Conservation (phyloP, 2,888 invertebrate species). For the Lutraria lutraria region DNA sequence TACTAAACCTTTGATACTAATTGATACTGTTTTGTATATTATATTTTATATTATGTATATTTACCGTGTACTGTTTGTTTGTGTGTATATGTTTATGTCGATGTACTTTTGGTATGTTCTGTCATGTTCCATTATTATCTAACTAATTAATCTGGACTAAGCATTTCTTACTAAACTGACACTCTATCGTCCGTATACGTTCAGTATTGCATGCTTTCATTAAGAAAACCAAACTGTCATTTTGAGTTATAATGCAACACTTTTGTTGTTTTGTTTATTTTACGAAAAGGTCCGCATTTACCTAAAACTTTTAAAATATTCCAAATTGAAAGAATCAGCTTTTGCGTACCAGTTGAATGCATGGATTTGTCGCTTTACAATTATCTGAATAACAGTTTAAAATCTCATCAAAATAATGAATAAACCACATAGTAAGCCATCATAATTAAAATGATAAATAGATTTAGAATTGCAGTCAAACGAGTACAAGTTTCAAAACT, state of each 20-base stretch:
- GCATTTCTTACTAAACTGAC: too few species aligned
- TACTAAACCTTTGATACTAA: too few species aligned
- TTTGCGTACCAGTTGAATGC: background rate
- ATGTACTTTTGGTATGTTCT: too few species aligned
- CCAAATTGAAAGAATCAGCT: background rate
- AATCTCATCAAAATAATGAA: constrained; percentile 6
- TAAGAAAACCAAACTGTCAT: too few species aligned
- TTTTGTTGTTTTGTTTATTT: background rate
- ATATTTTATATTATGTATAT: too few species aligned
- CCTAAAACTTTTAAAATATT: background rate
- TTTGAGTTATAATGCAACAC: background rate
- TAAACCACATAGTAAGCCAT: background rate
- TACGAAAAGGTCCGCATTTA: background rate
- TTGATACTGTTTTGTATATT: too few species aligned
- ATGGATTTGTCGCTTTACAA: background rate
- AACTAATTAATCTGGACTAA: too few species aligned
- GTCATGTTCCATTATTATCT: too few species aligned
- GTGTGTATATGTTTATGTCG: too few species aligned
- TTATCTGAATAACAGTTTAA: background rate
- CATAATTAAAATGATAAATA: background rate
- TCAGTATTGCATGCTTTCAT: too few species aligned
- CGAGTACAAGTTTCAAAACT: background rate
- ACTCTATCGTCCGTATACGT: too few species aligned
- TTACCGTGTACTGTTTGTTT: too few species aligned
- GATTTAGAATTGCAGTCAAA: background rate